These are phyloP conservation scores for human (Homo sapiens) DNA, from an alignment of 2,113 vertebrate species.

Conservation along the genomic window GRCh38 chr11:625001-625500, in stretches of 20 bases:
- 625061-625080: fast-evolving
- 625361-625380: no score
- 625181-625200: no score
- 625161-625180: no score
- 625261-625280: no score
- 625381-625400: fast-evolving
- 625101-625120: neutral
- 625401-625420: fast-evolving
- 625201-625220: fast-evolving
- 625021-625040: constrained; percentile 49
- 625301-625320: neutral
- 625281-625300: no score
- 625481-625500: fast-evolving
- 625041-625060: constrained; percentile 19
- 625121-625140: neutral
- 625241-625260: no score
- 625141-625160: fast-evolving
- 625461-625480: no score
- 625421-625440: neutral
- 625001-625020: constrained; percentile 46
- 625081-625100: no score
- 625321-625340: neutral
- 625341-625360: neutral
- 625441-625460: neutral
- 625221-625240: neutral